These are phyloP conservation scores for Himalopsyche tibetana DNA, from an alignment of 2,888 invertebrate genomes.

Conservation along the genomic window DNA sequence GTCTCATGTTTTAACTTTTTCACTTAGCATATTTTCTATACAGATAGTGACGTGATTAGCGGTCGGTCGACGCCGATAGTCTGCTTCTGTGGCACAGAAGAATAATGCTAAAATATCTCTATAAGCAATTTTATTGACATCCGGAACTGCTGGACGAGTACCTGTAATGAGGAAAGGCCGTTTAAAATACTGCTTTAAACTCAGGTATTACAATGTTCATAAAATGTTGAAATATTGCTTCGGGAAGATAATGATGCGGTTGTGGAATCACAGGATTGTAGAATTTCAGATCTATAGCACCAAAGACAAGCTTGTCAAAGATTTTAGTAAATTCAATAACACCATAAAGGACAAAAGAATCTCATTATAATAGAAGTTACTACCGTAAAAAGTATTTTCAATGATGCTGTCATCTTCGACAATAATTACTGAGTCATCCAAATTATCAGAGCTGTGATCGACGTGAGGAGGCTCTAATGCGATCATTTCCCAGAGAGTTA, in stretches of 20 bases:
- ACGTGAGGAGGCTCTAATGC: conserved; percentile 83
- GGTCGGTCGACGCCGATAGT: conserved; percentile 78
- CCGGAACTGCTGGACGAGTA: conserved; percentile 83
- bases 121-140: conserved; percentile 79
- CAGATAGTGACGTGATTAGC: conserved; percentile 76
- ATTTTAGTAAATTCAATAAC: no score
- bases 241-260: no score
- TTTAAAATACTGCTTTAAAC: not conserved
- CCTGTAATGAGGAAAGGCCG: conserved; percentile 72
- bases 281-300: no score
- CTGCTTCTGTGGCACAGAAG: conserved; percentile 82
- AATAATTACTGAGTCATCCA: conserved; percentile 67
- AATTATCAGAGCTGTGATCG: conserved; percentile 67
- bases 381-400: not conserved
- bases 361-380: no score
- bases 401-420: conserved; percentile 56
- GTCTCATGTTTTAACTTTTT: conserved; percentile 4
- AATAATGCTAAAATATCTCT: conserved; percentile 82
- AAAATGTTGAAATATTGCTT: no score
- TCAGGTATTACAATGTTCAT: no score
- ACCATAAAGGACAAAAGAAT: no score
- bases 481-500: conserved; percentile 89
- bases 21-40: conserved; percentile 71
- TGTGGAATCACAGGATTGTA: no score
- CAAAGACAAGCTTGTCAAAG: no score